Base-by-base conservation (phyloP, 2,888 invertebrate genomes). In the Fragum sueziense region DNA sequence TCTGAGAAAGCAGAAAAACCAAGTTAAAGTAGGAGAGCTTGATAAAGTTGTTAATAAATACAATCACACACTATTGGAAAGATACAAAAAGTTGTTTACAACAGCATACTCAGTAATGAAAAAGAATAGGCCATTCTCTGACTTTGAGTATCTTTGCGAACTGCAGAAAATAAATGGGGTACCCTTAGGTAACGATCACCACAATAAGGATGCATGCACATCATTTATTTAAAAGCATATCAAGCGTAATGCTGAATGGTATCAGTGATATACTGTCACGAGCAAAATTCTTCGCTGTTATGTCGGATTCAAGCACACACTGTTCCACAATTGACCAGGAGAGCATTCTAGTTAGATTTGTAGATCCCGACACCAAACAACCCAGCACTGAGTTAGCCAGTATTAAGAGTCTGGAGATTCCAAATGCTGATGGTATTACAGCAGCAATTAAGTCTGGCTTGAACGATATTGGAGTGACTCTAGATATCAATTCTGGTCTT, bases 281-380 rank as follows among this genome's bases (percentile, higher is more conserved):
- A 31, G 37, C 52, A 1, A 67, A 52, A 41, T 72, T 76, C 47
- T 31, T 33, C 37, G 31, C 65, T 17, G 47, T 68, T 14, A 59
- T 77, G 73, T 72, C 72, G 33, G 72, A 73, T 65, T 68, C 65
- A 2, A 78, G 73, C 29, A 70, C 70, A 34, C 62, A 70, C 31
- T 65, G 14, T 14, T 57, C 69, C 17, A 59, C 59, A n/a, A 27
- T 69, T 31, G 69, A 73, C 67, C 72, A 59, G 31, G 69, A 73
- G 51, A 67, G 68, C 37, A 69, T 72, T n/a, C 9, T 71, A 9
- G 54, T 69, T 6, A 57, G 68, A 31, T 57, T 41, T 41, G 41
- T 69, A 3, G 69, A 59, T 59, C 74, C 57, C 0, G 69, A 68
- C 6, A 74, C 74, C 31, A 68, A 68, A n/a, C 25, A 52, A 27